Percentiles rank a stretch among this genome's conserved stretches.
phyloP scores from a whole-genome alignment of 2,113 vertebrate species.

The Calyptomena viridis region DNA sequence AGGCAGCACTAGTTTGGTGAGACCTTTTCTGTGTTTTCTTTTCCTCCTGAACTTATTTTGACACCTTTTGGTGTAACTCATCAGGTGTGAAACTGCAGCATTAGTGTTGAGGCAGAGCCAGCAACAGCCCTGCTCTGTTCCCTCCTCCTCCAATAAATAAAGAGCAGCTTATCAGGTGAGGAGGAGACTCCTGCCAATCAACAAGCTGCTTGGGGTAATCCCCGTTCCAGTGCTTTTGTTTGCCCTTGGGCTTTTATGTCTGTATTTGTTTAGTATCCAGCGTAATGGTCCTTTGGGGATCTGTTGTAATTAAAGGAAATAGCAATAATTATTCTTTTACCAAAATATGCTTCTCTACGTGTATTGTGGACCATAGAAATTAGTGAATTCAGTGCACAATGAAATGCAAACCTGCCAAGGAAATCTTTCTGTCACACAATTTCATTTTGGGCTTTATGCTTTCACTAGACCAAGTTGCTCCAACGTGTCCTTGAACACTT shows the following conservation, averaged over 20 bases:
- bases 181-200: not conserved
- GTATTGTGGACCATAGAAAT: not conserved
- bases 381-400: accelerated
- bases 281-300: not conserved
- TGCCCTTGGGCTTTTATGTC: not conserved
- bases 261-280: not conserved
- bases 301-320: not conserved
- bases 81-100: not conserved
- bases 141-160: not conserved
- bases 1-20: not conserved
- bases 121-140: not conserved
- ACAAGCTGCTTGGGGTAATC: not conserved
- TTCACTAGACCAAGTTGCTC: not conserved
- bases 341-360: not conserved
- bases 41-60: not conserved
- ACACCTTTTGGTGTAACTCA: not conserved
- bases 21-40: not conserved
- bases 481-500: not conserved
- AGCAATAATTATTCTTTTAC: not conserved
- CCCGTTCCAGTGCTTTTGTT: not conserved
- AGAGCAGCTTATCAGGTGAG: not conserved
- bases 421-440: not conserved
- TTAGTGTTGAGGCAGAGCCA: not conserved
- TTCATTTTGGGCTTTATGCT: not conserved
- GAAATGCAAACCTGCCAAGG: not conserved